Percentiles rank a stretch among this genome's conserved stretches.
Conservation (phyloP, 2,113 vertebrate genomes). For the Nymphicus hollandicus region DNA sequence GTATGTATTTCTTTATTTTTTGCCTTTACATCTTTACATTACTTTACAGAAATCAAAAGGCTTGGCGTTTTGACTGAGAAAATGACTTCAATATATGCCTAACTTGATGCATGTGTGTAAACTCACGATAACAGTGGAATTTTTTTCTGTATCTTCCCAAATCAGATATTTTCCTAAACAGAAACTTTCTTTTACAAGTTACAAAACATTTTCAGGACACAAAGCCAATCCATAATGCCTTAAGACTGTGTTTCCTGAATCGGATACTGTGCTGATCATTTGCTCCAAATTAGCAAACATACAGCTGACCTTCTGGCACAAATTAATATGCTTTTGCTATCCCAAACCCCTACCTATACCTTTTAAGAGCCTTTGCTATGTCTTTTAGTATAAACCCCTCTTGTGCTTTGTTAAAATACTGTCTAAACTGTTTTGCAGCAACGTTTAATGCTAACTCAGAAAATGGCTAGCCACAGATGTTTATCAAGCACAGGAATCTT, state of each 20-base stretch:
- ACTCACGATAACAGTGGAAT: not conserved
- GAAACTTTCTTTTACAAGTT: not conserved
- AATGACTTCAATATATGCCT: not conserved
- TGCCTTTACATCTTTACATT: not conserved
- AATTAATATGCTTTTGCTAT: not conserved
- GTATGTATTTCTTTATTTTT: not conserved
- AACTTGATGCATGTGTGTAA: not conserved
- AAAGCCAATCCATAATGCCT: not conserved
- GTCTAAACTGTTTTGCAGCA: not conserved
- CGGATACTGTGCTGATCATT: not conserved
- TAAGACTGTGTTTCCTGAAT: not conserved
- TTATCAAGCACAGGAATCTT: not conserved
- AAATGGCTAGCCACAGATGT: not conserved
- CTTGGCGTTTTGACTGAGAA: not conserved
- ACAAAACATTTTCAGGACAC: not conserved
- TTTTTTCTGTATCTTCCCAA: not conserved
- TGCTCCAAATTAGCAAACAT: not conserved
- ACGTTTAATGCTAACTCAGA: not conserved
- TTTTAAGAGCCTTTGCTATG: not conserved
- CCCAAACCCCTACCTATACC: not conserved
- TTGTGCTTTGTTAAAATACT: not conserved
- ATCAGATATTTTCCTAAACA: not conserved
- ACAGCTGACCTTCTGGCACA: not conserved
- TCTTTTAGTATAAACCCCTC: not conserved
- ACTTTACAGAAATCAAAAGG: not conserved